phyloP scores from a whole-genome alignment of 2,888 invertebrate genomes.

The Scaptomyza tumidula region DNA sequence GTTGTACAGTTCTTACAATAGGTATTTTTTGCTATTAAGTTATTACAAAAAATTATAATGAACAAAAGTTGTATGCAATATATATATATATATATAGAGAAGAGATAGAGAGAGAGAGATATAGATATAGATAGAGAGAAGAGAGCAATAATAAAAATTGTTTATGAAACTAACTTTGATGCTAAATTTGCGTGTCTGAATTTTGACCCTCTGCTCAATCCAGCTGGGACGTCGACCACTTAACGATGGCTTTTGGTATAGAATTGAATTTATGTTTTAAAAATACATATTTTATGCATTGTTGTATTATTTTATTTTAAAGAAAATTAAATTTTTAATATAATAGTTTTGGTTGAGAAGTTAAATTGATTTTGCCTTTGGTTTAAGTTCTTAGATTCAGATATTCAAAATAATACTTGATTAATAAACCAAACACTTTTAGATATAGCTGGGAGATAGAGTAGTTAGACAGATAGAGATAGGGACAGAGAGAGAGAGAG shows the following conservation, averaged over 20 bases:
- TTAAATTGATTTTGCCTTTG: conserved; percentile 36
- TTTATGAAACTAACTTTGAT: conserved; percentile 85
- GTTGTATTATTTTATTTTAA: conserved; percentile 39
- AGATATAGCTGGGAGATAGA: conserved; percentile 33
- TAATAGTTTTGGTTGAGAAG: conserved; percentile 28
- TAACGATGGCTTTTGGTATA: conserved; percentile 83
- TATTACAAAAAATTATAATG: conserved; percentile 45
- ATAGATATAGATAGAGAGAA: conserved; percentile 25
- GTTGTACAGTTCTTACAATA: conserved; percentile 30
- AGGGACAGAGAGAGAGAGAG: conserved; percentile 39
- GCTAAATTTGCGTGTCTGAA: conserved; percentile 85
- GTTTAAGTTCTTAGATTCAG: conserved; percentile 45
- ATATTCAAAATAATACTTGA: conserved; percentile 69
- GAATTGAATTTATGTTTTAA: conserved; percentile 62
- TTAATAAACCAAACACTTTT: conserved; percentile 67
- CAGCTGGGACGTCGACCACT: conserved; percentile 85
- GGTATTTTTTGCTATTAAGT: not conserved
- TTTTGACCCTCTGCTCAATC: conserved; percentile 85
- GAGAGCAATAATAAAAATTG: conserved; percentile 73
- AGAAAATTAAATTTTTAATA: conserved; percentile 53
- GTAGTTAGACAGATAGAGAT: conserved; percentile 29
- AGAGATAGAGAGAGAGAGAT: conserved; percentile 31
- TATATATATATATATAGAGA: conserved; percentile 21
- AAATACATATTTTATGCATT: conserved; percentile 33
- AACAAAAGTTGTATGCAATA: conserved; percentile 49